phyloP scores from a whole-genome alignment of 2,113 vertebrate genomes.

The Leucopternis melanops region DNA sequence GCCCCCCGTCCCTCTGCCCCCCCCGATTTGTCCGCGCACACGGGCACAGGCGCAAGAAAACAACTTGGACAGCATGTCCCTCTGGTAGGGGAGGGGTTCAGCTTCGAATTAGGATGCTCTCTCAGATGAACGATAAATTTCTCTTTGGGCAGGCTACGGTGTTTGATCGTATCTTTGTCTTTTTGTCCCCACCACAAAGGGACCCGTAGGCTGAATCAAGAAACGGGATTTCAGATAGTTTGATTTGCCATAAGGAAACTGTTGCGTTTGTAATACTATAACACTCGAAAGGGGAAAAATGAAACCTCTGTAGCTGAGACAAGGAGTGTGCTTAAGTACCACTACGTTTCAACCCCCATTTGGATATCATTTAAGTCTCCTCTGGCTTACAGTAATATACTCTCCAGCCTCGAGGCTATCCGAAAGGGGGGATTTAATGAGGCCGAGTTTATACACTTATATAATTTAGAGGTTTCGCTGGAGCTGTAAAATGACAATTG shows the following conservation, averaged over 20 bases:
- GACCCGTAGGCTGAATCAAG: neutral
- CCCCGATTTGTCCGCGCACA: neutral
- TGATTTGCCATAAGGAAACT: slow-evolving; percentile 28
- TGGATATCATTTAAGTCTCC: slow-evolving; percentile 41
- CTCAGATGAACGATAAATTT: slow-evolving; percentile 3
- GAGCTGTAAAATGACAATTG: slow-evolving; percentile 47
- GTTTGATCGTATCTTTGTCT: neutral
- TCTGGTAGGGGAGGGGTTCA: neutral
- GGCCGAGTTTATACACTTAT: slow-evolving; percentile 34
- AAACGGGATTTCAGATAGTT: slow-evolving; percentile 2
- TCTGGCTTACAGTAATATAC: slow-evolving; percentile 9
- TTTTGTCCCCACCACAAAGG: slow-evolving; percentile 6
- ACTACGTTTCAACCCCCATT: neutral
- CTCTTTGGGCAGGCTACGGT: neutral
- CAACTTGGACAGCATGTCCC: neutral
- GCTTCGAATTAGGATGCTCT: neutral
- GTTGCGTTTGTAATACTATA: slow-evolving; percentile 23
- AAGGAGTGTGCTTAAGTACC: slow-evolving; percentile 1
- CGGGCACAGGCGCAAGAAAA: neutral
- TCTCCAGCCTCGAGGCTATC: neutral
- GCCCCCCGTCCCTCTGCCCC: neutral
- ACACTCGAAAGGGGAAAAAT: neutral
- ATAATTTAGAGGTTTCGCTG: slow-evolving; percentile 49
- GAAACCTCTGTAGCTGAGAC: slow-evolving; percentile 20
- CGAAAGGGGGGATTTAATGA: slow-evolving; percentile 5